Conservation (phyloP, 2,113 vertebrate genomes). For the Nibea albiflora region DNA sequence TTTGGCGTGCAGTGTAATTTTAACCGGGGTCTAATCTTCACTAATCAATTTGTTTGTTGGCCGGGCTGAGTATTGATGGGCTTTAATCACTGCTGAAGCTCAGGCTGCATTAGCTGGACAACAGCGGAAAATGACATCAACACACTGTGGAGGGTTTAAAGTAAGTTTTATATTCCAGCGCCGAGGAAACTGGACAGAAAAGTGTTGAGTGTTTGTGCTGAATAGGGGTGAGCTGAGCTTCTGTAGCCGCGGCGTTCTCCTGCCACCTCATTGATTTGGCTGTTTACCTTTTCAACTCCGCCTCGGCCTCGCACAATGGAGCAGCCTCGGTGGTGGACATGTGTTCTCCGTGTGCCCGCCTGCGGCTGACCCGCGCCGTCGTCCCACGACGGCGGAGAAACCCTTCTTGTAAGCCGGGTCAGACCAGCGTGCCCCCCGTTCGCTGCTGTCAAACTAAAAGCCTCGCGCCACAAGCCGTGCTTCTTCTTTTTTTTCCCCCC, state of each 20-base stretch:
- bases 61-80: conserved; percentile 32
- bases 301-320: background rate
- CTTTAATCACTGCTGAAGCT: conserved; percentile 43
- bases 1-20: conserved; percentile 23
- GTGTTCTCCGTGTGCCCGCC: conserved; percentile 41
- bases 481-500: conserved; percentile 20
- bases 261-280: conserved; percentile 42
- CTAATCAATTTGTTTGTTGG: conserved; percentile 50
- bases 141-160: background rate
- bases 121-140: conserved; percentile 22
- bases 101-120: conserved; percentile 10
- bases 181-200: background rate
- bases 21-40: conserved; percentile 53
- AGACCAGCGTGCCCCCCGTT: conserved; percentile 26
- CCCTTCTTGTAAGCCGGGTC: conserved; percentile 33
- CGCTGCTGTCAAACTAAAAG: conserved; percentile 38
- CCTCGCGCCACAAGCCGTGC: conserved; percentile 13
- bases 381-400: conserved; percentile 16
- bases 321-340: conserved; percentile 13
- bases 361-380: conserved; percentile 47
- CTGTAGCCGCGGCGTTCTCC: conserved; percentile 10
- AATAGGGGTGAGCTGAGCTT: conserved; percentile 10
- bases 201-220: background rate
- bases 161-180: conserved; percentile 8
- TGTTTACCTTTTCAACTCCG: conserved; percentile 44